Percentiles rank a stretch among this genome's conserved stretches.
Evolutionary conservation across 2,888 invertebrate species (phyloP).

Genomic region (Entomobrya multifasciata): DNA sequence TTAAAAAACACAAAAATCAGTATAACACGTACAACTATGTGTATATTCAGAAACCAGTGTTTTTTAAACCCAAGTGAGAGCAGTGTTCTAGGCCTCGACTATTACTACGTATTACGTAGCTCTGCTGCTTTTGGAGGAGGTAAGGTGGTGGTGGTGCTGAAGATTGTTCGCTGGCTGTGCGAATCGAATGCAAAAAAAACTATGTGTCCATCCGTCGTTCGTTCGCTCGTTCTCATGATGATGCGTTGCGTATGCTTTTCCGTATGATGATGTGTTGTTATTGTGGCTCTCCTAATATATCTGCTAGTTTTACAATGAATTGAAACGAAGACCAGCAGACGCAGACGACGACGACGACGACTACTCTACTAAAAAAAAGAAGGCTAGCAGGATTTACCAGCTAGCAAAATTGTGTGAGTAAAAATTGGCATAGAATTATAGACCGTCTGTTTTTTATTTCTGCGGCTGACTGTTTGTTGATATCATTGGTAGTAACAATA

Average conservation of each 20-base stretch:
- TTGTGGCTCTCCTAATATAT: no score
- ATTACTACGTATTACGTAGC: no score
- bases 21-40: neutral
- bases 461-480: neutral
- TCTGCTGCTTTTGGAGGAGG: no score
- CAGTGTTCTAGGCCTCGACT: neutral
- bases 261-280: neutral
- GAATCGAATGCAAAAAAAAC: neutral
- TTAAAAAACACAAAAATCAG: neutral
- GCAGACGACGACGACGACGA: no score
- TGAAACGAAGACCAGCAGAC: neutral
- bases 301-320: no score
- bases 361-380: neutral
- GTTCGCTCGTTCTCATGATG: neutral
- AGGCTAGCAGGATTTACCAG: no score
- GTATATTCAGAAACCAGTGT: no score
- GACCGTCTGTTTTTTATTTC: conserved; percentile 22
- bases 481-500: no score
- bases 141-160: no score
- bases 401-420: no score
- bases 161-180: no score
- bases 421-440: neutral
- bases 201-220: neutral
- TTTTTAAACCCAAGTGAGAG: no score
- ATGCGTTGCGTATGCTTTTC: neutral